Evolutionary conservation across 2,113 vertebrate species (phyloP), one percentile per base, ranked within the genome.

Genomic region (zebrafish (Danio rerio)): DNA sequence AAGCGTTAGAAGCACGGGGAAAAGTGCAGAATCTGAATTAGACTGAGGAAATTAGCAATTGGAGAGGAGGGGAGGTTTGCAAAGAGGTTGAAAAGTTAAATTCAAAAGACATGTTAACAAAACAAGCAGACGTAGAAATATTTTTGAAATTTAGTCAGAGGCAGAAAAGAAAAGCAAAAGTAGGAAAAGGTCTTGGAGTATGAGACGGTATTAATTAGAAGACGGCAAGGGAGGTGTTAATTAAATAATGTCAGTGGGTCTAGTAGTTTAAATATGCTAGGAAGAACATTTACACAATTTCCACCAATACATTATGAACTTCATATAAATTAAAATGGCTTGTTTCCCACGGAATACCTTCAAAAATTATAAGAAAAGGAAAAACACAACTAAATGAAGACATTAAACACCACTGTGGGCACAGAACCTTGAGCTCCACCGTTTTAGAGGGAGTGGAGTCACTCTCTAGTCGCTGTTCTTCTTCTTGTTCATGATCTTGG

Each of bases 391-490:
- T 55, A 45, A 13, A 58, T 47, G 42, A 76, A 61, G 10, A 20
- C 7, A 58, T 16, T 20, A 69, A 58, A 56, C 20, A 31, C 9
- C 2, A 62, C 13, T 50, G 43, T 43, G 52, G 81, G 40, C 77
- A 79, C 52, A 59, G 45, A 96, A 99, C 98, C 96, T 99, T 99
- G 21, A 98, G 89, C 85, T 99, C 98, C 86, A 96, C 65, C 70
- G 76, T 20, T 18, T 66, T 85, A 65, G 75, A 65, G 47, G 40
- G 68, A 70, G 83, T 80, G 31, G 18, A 75, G 31, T 61, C 69
- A 11, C 40, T 50, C 45, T 86, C 85, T 47, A 40, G 18, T n/a
- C 16, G 55, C 45, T 78, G 86, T 20, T 92, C 87, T 73, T 90
- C 50, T 65, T 92, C 89, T 85, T 95, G 95, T 84, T 94, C 91